Conservation (phyloP, 2,113 vertebrate species). For the Artemisiospiza belli region DNA sequence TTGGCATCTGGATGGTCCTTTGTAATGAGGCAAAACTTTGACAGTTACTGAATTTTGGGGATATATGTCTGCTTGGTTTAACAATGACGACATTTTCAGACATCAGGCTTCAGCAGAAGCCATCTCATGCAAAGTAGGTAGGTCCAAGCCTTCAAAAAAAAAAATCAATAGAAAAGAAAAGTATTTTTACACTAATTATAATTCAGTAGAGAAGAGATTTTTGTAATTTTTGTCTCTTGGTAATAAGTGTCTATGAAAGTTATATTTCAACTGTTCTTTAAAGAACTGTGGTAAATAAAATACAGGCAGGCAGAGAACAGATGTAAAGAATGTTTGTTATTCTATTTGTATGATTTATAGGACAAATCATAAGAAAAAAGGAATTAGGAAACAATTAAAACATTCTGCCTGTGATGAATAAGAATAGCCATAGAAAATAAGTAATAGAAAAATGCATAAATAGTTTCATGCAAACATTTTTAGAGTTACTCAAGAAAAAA, state of each 20-base stretch:
- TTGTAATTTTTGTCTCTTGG: background rate
- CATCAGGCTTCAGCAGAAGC: background rate
- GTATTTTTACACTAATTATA: background rate
- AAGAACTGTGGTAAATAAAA: background rate
- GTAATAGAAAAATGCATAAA: too few species aligned
- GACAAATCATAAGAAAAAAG: background rate
- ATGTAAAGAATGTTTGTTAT: background rate
- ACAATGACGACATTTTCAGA: background rate
- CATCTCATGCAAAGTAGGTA: background rate
- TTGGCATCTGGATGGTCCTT: constrained; percentile 1
- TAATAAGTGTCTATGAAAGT: background rate
- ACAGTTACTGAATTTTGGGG: background rate
- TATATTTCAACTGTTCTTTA: background rate
- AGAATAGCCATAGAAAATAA: too few species aligned
- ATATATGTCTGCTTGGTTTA: background rate
- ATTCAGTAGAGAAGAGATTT: background rate
- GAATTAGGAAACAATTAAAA: too few species aligned
- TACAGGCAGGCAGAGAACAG: background rate
- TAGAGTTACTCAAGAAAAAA: too few species aligned
- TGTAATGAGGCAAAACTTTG: background rate
- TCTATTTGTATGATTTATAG: background rate
- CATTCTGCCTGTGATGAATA: too few species aligned
- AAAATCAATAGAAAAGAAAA: background rate
- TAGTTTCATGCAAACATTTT: too few species aligned
- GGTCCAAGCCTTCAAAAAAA: background rate